phyloP scores from a whole-genome alignment of 2,888 invertebrate genomes.

The Melikaiella ostensackeni region DNA sequence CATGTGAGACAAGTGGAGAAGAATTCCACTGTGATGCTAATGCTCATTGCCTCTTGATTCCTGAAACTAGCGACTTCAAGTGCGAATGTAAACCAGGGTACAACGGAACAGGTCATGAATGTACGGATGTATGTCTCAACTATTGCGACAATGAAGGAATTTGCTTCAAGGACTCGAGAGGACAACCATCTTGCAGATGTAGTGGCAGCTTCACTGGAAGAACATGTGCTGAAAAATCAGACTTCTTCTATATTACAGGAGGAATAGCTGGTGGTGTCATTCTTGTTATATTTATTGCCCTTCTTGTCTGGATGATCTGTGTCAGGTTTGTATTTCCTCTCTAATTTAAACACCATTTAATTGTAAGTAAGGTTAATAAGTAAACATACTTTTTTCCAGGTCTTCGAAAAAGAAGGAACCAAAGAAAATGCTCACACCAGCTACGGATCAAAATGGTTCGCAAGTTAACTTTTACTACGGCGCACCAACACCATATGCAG shows the following conservation, averaged over 20 bases:
- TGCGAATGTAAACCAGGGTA: conserved; percentile 97
- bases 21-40: conserved; percentile 92
- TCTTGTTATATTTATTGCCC: conserved; percentile 93
- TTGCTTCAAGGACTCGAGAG: conserved; percentile 90
- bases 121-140: conserved; percentile 89
- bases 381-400: conserved; percentile 75
- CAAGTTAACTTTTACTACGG: conserved; percentile 98
- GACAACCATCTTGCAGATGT: conserved; percentile 92
- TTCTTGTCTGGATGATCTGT: conserved; percentile 98
- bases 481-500: conserved; percentile 95
- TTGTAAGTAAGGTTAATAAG: neutral
- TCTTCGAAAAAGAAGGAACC: conserved; percentile 93
- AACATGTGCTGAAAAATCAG: conserved; percentile 93
- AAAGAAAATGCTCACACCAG: conserved; percentile 92
- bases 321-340: conserved; percentile 81
- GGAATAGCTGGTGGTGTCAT: conserved; percentile 97
- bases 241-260: conserved; percentile 96
- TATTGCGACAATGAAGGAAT: conserved; percentile 94
- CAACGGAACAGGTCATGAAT: conserved; percentile 91
- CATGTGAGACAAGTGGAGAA: conserved; percentile 90
- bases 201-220: conserved; percentile 95
- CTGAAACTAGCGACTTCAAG: conserved; percentile 90
- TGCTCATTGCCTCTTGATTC: conserved; percentile 90
- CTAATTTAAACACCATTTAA: conserved; percentile 6
- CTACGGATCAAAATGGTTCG: conserved; percentile 93